Evolutionary conservation across 2,113 vertebrate genomes (phyloP).

Genomic region (Eptatretus burgeri): DNA sequence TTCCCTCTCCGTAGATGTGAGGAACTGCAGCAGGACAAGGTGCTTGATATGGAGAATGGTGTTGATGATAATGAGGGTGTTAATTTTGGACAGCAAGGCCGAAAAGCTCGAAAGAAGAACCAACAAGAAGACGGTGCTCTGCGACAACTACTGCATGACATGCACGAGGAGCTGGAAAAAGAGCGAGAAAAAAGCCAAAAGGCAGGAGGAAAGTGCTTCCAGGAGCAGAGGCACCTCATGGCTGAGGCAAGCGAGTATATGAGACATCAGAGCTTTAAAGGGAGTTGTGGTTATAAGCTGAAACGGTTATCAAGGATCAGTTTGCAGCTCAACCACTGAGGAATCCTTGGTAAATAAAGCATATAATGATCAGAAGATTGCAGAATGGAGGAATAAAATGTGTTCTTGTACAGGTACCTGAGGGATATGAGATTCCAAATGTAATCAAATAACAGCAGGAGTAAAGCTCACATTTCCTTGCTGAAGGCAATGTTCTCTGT

Average conservation of each 20-base stretch:
- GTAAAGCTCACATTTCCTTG: too few relatives aligned
- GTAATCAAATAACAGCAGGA: too few relatives aligned
- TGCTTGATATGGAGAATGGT: constrained; percentile 22
- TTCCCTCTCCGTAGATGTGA: constrained; percentile 13
- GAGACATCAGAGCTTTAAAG: neutral
- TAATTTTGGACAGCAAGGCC: constrained; percentile 9
- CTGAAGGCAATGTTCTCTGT: too few relatives aligned
- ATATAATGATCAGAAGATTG: too few relatives aligned
- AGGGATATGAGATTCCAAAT: too few relatives aligned
- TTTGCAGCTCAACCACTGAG: neutral
- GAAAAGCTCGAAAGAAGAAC: constrained; percentile 1
- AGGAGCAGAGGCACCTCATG: constrained; percentile 29
- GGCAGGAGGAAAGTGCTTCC: constrained; percentile 19
- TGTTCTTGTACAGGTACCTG: too few relatives aligned
- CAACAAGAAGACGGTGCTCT: constrained; percentile 20
- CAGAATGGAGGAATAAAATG: too few relatives aligned
- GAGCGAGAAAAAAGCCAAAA: constrained; percentile 31
- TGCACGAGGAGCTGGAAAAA: constrained; percentile 38
- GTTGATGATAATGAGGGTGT: constrained; percentile 11
- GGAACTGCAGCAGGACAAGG: constrained; percentile 24
- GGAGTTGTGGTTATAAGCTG: neutral
- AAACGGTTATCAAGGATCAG: neutral
- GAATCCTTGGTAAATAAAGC: neutral
- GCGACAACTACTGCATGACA: constrained; percentile 20
- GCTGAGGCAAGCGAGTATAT: constrained; percentile 24